A percentile compares a stretch with the other conserved stretches of the same genome.
These are phyloP conservation scores for Syritta pipiens DNA, from an alignment of 2,888 invertebrate genomes.

Conservation along the genomic window DNA sequence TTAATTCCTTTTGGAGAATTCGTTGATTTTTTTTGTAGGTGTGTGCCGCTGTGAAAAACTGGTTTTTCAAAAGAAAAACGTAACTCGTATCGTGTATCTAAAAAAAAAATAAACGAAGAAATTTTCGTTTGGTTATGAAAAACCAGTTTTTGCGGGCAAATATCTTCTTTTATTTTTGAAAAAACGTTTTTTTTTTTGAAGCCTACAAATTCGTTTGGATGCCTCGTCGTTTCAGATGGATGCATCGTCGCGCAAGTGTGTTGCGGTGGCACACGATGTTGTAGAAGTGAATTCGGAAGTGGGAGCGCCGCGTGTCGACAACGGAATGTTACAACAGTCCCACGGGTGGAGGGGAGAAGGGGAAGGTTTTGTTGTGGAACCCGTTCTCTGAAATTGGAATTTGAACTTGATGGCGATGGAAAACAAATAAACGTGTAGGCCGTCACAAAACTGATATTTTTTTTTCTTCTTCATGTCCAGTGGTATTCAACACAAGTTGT, in stretches of 20 bases:
- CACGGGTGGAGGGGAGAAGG: background rate
- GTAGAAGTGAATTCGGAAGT: constrained; percentile 31
- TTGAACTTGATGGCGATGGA: constrained; percentile 57
- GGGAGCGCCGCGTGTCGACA: constrained; percentile 27
- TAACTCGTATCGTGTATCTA: constrained; percentile 25
- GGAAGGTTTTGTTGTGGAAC: constrained; percentile 10
- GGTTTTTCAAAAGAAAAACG: constrained; percentile 52
- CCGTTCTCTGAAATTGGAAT: constrained; percentile 43
- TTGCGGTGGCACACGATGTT: background rate
- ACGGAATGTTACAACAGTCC: constrained; percentile 20
- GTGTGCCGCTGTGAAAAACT: constrained; percentile 53
- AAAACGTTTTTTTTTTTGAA: constrained; percentile 2
- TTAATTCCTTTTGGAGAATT: too few relatives aligned
- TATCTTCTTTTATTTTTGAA: constrained; percentile 14
- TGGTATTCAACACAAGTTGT: too few relatives aligned
- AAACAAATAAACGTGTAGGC: constrained; percentile 38
- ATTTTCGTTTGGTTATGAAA: constrained; percentile 1
- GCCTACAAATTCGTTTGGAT: constrained; percentile 1
- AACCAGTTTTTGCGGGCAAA: constrained; percentile 53
- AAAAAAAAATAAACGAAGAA: constrained; percentile 3
- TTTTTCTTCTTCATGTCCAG: too few relatives aligned
- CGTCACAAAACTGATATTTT: constrained; percentile 1
- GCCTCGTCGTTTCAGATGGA: background rate
- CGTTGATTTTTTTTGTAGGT: constrained; percentile 43
- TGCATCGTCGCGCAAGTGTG: background rate